A percentile compares a stretch with the other conserved stretches of the same genome.
These are phyloP conservation scores for Hyles euphorbiae DNA, from an alignment of 1,140 invertebrate species.

Conservation along the genomic window DNA sequence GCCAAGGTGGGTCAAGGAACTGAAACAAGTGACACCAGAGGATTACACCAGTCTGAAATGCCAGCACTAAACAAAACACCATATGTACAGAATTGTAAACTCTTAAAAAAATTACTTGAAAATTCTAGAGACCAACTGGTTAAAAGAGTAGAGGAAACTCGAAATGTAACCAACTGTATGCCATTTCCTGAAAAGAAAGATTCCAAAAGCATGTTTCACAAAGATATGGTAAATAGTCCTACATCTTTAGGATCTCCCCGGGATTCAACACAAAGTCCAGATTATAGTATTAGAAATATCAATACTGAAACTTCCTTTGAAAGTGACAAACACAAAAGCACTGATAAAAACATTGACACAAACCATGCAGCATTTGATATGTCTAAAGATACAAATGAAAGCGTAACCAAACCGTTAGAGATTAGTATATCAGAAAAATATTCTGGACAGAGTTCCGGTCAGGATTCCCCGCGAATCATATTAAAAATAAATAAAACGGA, in stretches of 20 bases:
- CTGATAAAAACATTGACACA: no score
- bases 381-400: slow-evolving; percentile 50
- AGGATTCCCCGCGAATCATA: slow-evolving; percentile 74
- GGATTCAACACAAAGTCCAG: slow-evolving; percentile 7
- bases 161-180: slow-evolving; percentile 23
- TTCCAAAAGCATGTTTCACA: slow-evolving; percentile 3
- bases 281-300: slow-evolving; percentile 11
- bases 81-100: slow-evolving; percentile 53
- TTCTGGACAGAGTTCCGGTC: slow-evolving; percentile 57
- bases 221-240: background rate
- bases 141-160: slow-evolving; percentile 28
- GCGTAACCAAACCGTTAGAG: slow-evolving; percentile 64
- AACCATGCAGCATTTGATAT: background rate
- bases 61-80: slow-evolving; percentile 3
- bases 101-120: slow-evolving; percentile 63
- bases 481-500: slow-evolving; percentile 75
- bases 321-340: background rate
- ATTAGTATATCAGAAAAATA: slow-evolving; percentile 63
- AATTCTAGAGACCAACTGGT: slow-evolving; percentile 38
- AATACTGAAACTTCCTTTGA: slow-evolving; percentile 10
- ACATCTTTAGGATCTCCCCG: background rate
- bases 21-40: background rate
- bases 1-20: background rate
- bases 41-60: background rate
- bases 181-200: slow-evolving; percentile 16